Percentiles rank a stretch among this genome's conserved stretches.
Conservation (phyloP, 2,888 invertebrate species). For the Drosophila fulvimacula region DNA sequence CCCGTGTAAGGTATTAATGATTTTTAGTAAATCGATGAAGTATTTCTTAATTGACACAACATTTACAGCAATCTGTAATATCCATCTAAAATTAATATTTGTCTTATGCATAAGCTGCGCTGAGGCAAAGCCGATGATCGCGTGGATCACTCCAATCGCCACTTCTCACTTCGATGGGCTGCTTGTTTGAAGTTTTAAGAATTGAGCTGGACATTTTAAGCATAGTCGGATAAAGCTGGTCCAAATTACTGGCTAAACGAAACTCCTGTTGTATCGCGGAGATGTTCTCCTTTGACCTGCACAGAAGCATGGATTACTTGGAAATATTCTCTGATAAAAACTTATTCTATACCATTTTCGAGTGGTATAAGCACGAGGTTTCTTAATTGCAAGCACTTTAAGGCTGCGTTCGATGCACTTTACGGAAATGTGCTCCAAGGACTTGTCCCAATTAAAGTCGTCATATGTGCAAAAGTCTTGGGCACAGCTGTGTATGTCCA, state of each 20-base stretch:
- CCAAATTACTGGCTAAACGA: slow-evolving; percentile 84
- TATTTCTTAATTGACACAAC: too few relatives aligned
- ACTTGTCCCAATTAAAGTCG: slow-evolving; percentile 99
- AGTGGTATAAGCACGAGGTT: slow-evolving; percentile 98
- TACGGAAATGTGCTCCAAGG: slow-evolving; percentile 94
- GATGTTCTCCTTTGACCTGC: slow-evolving; percentile 88
- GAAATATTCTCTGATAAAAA: not conserved
- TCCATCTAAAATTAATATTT: not conserved
- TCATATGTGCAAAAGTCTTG: slow-evolving; percentile 97
- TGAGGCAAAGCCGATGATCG: slow-evolving; percentile 92
- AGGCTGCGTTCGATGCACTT: slow-evolving; percentile 91
- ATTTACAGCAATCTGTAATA: too few relatives aligned
- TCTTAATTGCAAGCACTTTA: slow-evolving; percentile 94
- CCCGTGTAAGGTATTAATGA: too few relatives aligned
- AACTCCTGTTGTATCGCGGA: slow-evolving; percentile 92
- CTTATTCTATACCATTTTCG: slow-evolving; percentile 94
- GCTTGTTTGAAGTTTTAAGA: slow-evolving; percentile 86
- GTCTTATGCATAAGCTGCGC: slow-evolving; percentile 84
- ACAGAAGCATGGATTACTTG: not conserved
- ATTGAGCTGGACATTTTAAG: slow-evolving; percentile 86
- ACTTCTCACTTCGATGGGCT: slow-evolving; percentile 89
- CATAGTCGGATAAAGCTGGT: slow-evolving; percentile 89
- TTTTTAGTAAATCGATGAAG: too few relatives aligned
- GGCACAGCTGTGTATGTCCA: slow-evolving; percentile 91
- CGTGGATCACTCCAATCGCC: slow-evolving; percentile 98